Evolutionary conservation across 2,797 vertebrate genomes (phyloP).

Genomic region (Chromis chromis): DNA sequence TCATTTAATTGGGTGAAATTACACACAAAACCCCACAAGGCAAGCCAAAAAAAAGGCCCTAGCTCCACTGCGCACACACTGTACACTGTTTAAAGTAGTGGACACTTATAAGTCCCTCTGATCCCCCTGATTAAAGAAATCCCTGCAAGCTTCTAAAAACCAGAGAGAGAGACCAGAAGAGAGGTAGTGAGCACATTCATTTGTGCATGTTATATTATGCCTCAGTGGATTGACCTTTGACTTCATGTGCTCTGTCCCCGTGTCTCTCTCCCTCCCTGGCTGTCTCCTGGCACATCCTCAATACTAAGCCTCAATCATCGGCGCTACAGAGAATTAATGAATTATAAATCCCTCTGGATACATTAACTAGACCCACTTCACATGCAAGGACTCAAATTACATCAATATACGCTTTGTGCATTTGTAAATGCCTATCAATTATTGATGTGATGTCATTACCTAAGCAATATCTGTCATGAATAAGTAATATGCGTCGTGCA

Average conservation of each 20-base stretch:
- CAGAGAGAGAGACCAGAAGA: constrained; percentile 29
- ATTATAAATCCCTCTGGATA: constrained; percentile 77
- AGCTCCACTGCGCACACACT: constrained; percentile 40
- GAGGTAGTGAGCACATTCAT: constrained; percentile 64
- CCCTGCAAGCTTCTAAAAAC: constrained; percentile 55
- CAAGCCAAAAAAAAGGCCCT: constrained; percentile 29
- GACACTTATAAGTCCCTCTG: constrained; percentile 76
- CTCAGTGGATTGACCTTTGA: constrained; percentile 79
- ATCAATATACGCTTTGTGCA: constrained; percentile 79
- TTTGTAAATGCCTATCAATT: constrained; percentile 79
- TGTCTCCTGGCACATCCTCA: constrained; percentile 64
- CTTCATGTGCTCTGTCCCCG: constrained; percentile 34
- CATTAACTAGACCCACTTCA: constrained; percentile 78
- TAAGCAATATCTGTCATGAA: constrained; percentile 64
- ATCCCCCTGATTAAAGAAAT: constrained; percentile 80
- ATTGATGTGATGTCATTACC: constrained; percentile 79
- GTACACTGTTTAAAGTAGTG: constrained; percentile 66
- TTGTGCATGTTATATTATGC: constrained; percentile 71
- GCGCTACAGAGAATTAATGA: constrained; percentile 76
- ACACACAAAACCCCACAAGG: constrained; percentile 23
- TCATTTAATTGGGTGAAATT: constrained; percentile 51
- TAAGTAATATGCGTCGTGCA: constrained; percentile 60
- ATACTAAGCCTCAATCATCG: constrained; percentile 68
- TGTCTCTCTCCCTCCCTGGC: constrained; percentile 26
- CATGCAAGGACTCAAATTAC: constrained; percentile 77